phyloP scores from a whole-genome alignment of 2,797 vertebrate genomes.

The Cyprinella venusta region DNA sequence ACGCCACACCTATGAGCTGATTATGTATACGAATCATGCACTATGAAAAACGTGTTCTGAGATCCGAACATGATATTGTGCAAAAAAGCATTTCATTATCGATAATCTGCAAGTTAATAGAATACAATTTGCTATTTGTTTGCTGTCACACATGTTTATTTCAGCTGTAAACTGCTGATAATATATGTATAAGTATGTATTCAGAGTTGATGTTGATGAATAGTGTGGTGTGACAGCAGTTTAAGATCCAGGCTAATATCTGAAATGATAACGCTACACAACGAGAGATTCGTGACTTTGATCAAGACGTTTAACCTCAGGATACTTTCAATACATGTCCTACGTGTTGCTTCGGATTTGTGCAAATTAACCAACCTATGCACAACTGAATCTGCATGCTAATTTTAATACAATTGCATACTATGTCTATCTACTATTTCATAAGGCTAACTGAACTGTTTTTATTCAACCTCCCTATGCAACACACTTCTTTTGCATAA shows the following conservation, averaged over 20 bases:
- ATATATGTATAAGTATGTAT: background rate
- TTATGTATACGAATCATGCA: no score
- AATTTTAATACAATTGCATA: background rate
- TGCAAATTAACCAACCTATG: background rate
- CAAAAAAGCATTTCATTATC: no score
- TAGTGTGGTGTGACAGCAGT: background rate
- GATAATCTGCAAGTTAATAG: no score
- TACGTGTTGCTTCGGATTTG: background rate
- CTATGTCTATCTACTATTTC: background rate
- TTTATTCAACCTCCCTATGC: background rate
- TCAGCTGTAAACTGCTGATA: background rate
- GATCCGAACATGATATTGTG: no score
- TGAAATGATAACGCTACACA: background rate
- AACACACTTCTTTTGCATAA: background rate
- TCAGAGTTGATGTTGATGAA: background rate
- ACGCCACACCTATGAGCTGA: no score
- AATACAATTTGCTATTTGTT: no score
- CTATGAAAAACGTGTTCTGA: no score
- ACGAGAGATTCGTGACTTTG: background rate
- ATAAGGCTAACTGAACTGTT: background rate
- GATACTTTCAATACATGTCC: background rate
- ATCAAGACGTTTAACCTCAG: background rate
- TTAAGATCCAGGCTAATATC: background rate
- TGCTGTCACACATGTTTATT: no score
- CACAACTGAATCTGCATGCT: background rate